These are phyloP conservation scores for Ptychobarbus kaznakovi DNA, from an alignment of 2,797 vertebrate species.

Conservation along the genomic window DNA sequence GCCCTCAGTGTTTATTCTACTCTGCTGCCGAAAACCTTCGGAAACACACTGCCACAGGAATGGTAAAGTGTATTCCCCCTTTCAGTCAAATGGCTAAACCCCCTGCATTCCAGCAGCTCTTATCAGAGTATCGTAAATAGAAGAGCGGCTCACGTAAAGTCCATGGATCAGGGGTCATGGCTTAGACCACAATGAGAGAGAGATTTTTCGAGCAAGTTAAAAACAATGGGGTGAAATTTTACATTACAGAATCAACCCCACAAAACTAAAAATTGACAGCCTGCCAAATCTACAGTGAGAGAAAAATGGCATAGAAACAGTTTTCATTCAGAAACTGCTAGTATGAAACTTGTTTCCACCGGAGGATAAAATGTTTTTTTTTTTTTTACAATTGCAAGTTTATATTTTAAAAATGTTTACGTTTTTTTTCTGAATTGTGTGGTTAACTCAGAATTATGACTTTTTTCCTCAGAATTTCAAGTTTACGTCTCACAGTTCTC, in stretches of 20 bases:
- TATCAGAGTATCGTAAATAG: conserved; percentile 76
- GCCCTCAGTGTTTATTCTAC: conserved; percentile 65
- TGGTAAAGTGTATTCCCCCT: conserved; percentile 59
- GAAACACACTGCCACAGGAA: conserved; percentile 24
- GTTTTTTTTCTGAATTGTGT: neutral
- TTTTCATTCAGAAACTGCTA: neutral
- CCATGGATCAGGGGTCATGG: conserved; percentile 64
- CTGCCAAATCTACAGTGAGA: neutral
- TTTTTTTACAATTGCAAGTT: neutral
- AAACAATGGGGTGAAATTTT: neutral
- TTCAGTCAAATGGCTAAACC: conserved; percentile 60
- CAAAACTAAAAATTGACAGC: neutral
- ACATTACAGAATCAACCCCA: neutral
- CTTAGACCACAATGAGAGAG: conserved; percentile 52
- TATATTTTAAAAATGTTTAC: neutral
- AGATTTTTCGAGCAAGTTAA: conserved; percentile 57
- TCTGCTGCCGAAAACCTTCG: conserved; percentile 58
- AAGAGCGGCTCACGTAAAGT: conserved; percentile 50
- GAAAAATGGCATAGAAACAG: neutral
- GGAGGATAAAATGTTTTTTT: too few relatives aligned
- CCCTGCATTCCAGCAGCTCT: conserved; percentile 66
- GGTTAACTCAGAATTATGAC: neutral
- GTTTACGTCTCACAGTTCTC: neutral
- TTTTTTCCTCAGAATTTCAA: neutral
- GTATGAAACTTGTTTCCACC: neutral